Base-by-base conservation (phyloP, 2,888 invertebrate genomes). In the Cremastinae sp. region DNA sequence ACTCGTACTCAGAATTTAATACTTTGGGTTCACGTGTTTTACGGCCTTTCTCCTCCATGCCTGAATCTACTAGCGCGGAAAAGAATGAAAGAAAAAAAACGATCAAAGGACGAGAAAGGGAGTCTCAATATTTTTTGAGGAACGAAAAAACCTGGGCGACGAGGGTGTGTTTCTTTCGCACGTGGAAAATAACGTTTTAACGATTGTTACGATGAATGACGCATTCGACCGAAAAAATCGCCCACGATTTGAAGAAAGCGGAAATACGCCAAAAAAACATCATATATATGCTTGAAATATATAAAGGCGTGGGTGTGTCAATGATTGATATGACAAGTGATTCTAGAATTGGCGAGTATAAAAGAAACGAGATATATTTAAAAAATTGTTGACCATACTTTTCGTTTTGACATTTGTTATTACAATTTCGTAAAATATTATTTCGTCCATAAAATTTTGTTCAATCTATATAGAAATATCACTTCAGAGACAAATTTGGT, bases 161-260 rank as follows among this genome's bases (percentile, higher is more conserved):
- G 34, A 62, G 47, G 47, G 47, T 36, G 47, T 14, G 22, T 18
- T 58, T 22, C 43, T 22, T 43, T 14, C 28, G 28, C 2, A 3
- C 5, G 28, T 28, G 28, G 5, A 20, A 12, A 14, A 28, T 8
- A 22, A n/a, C 12, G 20, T 59, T 59, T 14, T 14, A 43, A 9
- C 59, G 18, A 20, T 28, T 14, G 16, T 22, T 7, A 4, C 7
- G 20, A 0, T 22, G 9, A 14, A 14, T 43, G 14, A 45, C 22
- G 22, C 45, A 4, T 8, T 22, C 43, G 45, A 22, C 22, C 28
- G 36, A 62, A 61, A 62, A 49, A 59, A 62, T 34, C 41, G 8
- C 45, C 28, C 47, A 45, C 34, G 34, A 9, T n/a, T 10, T 22
- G 34, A 14, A 45, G 18, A 28, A n/a, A 28, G 41, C 41, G 28